Base-by-base conservation (phyloP, 2,113 vertebrate species). In the Phoxinus phoxinus region DNA sequence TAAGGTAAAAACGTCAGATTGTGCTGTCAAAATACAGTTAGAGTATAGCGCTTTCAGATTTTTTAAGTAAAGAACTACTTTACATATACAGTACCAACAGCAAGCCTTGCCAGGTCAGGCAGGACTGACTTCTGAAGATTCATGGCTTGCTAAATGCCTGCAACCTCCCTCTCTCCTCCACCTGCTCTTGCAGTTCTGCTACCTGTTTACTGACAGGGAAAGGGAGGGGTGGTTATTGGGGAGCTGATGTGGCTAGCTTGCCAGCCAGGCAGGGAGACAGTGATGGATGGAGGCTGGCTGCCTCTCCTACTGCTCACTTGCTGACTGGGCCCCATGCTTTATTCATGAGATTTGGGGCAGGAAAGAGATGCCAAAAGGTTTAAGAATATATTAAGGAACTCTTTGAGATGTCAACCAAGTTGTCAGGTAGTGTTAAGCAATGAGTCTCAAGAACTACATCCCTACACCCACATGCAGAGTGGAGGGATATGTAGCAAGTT, bases 271-370 rank as follows among this genome's bases (percentile, higher is more conserved):
- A 85, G 87, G 84, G 87, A 94, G 96, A 96, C 95, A 69, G 92
- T 97, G 97, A 97, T 96, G 92, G 95, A 97, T 97, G 95, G 93
- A 92, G 91, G 93, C 93, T 94, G 91, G 94, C 94, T 94, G 88
- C 95, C 93, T 91, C 92, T 94, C 91, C 90, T 93, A 91, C 94
- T 93, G 93, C 94, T 95, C 94, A 93, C 95, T 88, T 97, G 95
- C 96, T 97, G 96, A 96, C 95, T 95, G 94, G 94, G 95, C 91
- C 94, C 88, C 91, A 96, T 97, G 95, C 95, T 95, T 97, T 96
- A 97, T 97, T 95, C 95, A 97, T 96, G 94, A 95, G 93, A 92
- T 93, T 93, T 89, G 90, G 92, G 92, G 92, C 91, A 95, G 93
- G 93, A 95, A 90, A 95, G 90, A 91, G 92, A 95, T 95, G 94